Percentiles rank a stretch among this genome's conserved stretches.
phyloP scores from a whole-genome alignment of 2,797 vertebrate genomes.

The Parotocinclus haroldoi region DNA sequence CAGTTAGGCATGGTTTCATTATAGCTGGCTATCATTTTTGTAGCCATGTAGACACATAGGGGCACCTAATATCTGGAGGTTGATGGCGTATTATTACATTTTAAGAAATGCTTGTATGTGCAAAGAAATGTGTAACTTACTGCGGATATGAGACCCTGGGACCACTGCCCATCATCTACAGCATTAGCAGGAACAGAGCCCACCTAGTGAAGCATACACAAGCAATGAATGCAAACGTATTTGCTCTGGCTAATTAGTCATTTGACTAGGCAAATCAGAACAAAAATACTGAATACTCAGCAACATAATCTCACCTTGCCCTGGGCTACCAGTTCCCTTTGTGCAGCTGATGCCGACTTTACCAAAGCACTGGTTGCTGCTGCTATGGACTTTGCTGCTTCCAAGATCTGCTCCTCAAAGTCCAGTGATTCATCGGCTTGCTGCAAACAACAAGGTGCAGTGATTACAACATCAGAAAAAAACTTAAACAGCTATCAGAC shows the following conservation, averaged over 20 bases:
- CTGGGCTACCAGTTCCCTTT: conserved; percentile 95
- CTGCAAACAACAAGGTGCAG: conserved; percentile 69
- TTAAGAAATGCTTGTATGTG: too few species aligned
- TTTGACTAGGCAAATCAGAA: not conserved
- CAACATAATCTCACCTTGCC: conserved; percentile 81
- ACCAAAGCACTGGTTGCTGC: conserved; percentile 95
- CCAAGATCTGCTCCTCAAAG: conserved; percentile 98
- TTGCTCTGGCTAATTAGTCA: not conserved
- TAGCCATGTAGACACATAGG: too few species aligned
- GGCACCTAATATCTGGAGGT: too few species aligned
- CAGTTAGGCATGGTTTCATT: too few species aligned
- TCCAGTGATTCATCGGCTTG: conserved; percentile 96
- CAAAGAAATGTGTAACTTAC: too few species aligned
- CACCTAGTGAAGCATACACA: conserved; percentile 78
- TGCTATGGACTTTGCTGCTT: conserved; percentile 96
- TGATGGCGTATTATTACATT: too few species aligned
- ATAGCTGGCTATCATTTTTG: too few species aligned
- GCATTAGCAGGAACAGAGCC: conserved; percentile 95
- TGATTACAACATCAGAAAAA: conserved; percentile 40
- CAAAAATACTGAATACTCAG: not conserved
- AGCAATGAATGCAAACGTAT: too few species aligned
- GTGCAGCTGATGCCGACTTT: conserved; percentile 96
- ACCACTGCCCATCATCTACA: conserved; percentile 96
- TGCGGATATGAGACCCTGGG: conserved; percentile 95
- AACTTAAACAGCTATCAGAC: not conserved